Conservation (phyloP, 2,888 invertebrate species). For the Sicus ferrugineus region DNA sequence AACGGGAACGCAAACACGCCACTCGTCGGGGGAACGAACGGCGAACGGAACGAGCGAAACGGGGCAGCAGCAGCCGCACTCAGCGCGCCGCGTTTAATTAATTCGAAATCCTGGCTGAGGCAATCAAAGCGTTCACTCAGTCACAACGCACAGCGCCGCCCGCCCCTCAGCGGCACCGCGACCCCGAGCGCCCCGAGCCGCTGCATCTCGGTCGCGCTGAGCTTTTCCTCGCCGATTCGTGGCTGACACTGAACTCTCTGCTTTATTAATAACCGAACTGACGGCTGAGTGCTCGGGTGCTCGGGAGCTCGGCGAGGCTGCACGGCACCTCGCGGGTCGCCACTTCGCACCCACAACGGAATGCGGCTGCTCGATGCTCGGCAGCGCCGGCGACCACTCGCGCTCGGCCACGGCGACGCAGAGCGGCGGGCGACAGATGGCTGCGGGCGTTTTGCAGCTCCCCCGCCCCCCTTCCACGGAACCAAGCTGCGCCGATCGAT, state of each 20-base stretch:
- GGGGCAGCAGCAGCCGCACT: not conserved
- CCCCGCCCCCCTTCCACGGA: not conserved
- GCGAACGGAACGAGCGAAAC: not conserved
- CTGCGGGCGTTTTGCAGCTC: slow-evolving; percentile 2
- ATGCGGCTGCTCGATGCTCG: not conserved
- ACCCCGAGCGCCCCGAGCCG: not conserved
- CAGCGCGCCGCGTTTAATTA: slow-evolving; percentile 21
- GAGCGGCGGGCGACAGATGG: not conserved
- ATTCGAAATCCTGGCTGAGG: slow-evolving; percentile 4
- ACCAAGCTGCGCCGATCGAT: slow-evolving; percentile 14
- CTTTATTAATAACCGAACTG: slow-evolving; percentile 6
- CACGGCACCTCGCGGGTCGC: not conserved
- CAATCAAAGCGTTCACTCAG: slow-evolving; percentile 20
- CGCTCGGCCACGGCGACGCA: not conserved
- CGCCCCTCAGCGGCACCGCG: not conserved
- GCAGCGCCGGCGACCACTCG: not conserved
- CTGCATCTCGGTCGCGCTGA: slow-evolving; percentile 25
- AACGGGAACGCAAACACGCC: too few relatives aligned
- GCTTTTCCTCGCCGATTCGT: slow-evolving; percentile 18
- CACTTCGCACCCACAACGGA: slow-evolving; percentile 23
- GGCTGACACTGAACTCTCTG: slow-evolving; percentile 26
- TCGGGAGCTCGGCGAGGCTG: not conserved
- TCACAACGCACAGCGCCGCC: slow-evolving; percentile 26
- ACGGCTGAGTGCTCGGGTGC: not conserved
- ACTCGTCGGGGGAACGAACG: too few relatives aligned